Percentiles rank a stretch among this genome's conserved stretches.
Conservation (phyloP, 2,888 invertebrate genomes). For the Ypsolopha sequella region DNA sequence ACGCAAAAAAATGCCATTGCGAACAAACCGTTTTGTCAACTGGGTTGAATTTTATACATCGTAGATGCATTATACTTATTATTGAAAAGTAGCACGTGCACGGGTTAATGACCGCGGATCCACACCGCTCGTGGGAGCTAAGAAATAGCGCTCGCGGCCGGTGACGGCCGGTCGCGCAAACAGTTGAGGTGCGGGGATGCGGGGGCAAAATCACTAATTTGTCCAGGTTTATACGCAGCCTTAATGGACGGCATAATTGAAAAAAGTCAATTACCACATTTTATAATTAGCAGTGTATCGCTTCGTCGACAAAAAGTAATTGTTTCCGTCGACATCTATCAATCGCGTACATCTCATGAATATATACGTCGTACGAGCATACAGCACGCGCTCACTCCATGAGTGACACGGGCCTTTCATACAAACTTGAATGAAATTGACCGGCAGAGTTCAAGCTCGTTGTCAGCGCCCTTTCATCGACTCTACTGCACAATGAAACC, state of each 20-base stretch:
- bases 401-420: slow-evolving; percentile 1
- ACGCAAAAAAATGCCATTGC: no score
- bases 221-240: no score
- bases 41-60: no score
- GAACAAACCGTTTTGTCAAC: no score
- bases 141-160: no score
- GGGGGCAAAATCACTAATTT: no score
- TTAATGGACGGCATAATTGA: slow-evolving; percentile 62
- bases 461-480: neutral
- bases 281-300: slow-evolving; percentile 63
- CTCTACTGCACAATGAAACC: slow-evolving; percentile 11
- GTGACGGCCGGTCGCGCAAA: no score
- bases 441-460: neutral
- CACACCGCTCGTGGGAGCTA: no score
- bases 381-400: neutral
- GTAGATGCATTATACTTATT: no score
- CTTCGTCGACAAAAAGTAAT: slow-evolving; percentile 59
- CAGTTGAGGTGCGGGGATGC: no score
- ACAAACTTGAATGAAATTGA: neutral
- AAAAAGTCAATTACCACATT: slow-evolving; percentile 63
- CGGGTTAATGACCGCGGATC: no score
- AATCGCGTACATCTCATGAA: slow-evolving; percentile 17
- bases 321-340: slow-evolving; percentile 54
- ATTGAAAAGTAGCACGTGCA: no score
- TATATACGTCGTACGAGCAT: neutral